Base-by-base conservation (phyloP, 2,113 vertebrate species). In the Atherinomorus stipes region DNA sequence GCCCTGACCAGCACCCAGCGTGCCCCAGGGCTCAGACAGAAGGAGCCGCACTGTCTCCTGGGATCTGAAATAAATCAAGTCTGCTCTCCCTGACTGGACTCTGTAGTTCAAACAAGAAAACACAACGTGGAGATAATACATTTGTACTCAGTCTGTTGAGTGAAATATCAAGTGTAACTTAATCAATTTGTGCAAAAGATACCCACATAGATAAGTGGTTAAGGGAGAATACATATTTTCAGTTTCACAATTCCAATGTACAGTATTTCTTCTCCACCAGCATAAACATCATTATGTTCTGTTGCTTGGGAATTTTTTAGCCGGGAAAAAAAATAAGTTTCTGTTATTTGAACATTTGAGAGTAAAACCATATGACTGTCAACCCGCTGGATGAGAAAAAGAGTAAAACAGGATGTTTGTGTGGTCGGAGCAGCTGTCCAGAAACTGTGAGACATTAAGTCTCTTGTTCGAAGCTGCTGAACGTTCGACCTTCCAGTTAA, bases 21-120 rank as follows among this genome's bases (percentile, higher is more conserved):
- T 76, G 89, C 87, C 78, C 42, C 74, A 44, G 85, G 88, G 85
- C 80, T 77, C 85, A 90, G 79, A 80, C 79, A 74, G 73, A 80
- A 71, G 75, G 54, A 80, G 71, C 63, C 70, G 31, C 50, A 4
- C 80, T 76, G 77, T 80, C 86, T 84, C 67, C 60, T 68, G 53
- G 13, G 58, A 77, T 40, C 53, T 15, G 38, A 89, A 90, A 81
- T 78, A 79, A 81, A 78, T 87, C 83, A 85, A 15, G 58, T 74
- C 75, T 67, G 56, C 60, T 19, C 53, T 52, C 22, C 6, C 54
- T 42, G 45, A 42, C 64, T 44, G 71, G 58, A 84, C 49, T 68
- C 49, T 18, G 50, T 63, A 54, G 64, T 28, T 81, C 25, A 40
- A 21, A 57, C 26, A 13, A 7, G 22, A 4, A 74, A 59, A 71